phyloP scores from a whole-genome alignment of 2,797 vertebrate genomes.

The Pachyuromys duprasi region DNA sequence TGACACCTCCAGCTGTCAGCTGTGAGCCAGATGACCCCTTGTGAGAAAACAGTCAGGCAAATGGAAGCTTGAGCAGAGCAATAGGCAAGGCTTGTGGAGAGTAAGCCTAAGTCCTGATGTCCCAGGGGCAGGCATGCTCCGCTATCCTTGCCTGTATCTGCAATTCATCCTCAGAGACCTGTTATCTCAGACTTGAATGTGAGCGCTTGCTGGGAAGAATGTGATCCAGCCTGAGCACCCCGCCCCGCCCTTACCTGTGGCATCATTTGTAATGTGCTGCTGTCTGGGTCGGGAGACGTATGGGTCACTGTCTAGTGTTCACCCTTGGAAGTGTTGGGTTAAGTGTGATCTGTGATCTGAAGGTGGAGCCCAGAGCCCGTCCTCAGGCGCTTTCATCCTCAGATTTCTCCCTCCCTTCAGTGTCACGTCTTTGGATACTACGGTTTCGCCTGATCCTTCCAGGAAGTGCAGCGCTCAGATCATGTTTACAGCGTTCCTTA shows the following conservation, averaged over 20 bases:
- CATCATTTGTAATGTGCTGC: slow-evolving; percentile 28
- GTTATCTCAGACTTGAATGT: neutral
- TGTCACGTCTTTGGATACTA: slow-evolving; percentile 35
- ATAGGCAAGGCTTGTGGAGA: neutral
- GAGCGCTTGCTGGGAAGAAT: neutral
- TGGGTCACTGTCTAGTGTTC: too few relatives aligned
- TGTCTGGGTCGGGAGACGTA: neutral
- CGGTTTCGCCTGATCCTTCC: neutral
- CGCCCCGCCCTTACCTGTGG: neutral
- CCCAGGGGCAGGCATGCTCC: neutral
- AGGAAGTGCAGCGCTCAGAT: neutral
- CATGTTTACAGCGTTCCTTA: slow-evolving; percentile 47
- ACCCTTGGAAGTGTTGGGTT: neutral
- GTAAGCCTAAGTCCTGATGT: neutral
- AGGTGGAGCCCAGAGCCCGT: neutral
- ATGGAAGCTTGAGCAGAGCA: neutral
- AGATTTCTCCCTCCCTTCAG: neutral
- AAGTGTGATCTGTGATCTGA: neutral
- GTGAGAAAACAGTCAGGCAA: neutral
- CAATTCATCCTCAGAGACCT: neutral
- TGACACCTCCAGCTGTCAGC: neutral
- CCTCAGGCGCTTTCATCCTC: neutral
- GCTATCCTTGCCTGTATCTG: neutral
- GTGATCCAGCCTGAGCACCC: neutral
- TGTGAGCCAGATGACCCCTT: neutral